Evolutionary conservation across 1,140 invertebrate genomes (phyloP), one percentile per base, ranked within the genome.

Genomic region (Papilio polytes): DNA sequence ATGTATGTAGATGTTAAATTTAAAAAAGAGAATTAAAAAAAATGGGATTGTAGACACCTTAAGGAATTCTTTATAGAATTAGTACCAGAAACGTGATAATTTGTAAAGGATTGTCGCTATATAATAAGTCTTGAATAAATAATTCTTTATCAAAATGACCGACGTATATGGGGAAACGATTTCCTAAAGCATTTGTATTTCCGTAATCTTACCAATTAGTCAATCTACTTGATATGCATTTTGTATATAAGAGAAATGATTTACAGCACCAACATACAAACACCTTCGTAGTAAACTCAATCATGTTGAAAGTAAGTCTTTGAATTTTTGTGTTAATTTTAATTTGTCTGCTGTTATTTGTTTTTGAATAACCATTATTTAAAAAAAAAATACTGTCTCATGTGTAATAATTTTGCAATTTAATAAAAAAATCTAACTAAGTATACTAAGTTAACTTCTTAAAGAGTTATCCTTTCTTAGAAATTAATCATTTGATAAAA

Each of bases 161-260:
- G 22, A 66, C 1, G 63, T 7, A 4, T 70, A 70, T 8, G 36
- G 63, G 26, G 4, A 70, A 31, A 26, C 3, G 31, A 70, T 70
- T 70, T 70, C 63, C 63, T 31, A 70, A 70, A 36, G 22, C 13
- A 36, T 36, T 13, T 70, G 26, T 1, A 18, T 70, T 70, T 70
- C 26, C 63, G 63, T 36, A 15, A 70, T 15, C 3, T 12, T 7
- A 66, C 12, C 22, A 70, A 70, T 70, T 15, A 70, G 63, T 70
- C 63, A 70, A 36, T 70, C 36, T 70, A 36, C 26, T 70, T 31
- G 63, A 70, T 70, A 70, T 36, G 22, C 4, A 15, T 70, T 70
- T 70, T 36, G 63, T 70, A 70, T 70, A 70, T 31, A 70, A 66
- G 59, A 31, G 26, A 66, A 70, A 15, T 70, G 26, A 70, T 70